These are phyloP conservation scores for Physella acuta DNA, from an alignment of 1,140 invertebrate genomes.

Conservation along the genomic window DNA sequence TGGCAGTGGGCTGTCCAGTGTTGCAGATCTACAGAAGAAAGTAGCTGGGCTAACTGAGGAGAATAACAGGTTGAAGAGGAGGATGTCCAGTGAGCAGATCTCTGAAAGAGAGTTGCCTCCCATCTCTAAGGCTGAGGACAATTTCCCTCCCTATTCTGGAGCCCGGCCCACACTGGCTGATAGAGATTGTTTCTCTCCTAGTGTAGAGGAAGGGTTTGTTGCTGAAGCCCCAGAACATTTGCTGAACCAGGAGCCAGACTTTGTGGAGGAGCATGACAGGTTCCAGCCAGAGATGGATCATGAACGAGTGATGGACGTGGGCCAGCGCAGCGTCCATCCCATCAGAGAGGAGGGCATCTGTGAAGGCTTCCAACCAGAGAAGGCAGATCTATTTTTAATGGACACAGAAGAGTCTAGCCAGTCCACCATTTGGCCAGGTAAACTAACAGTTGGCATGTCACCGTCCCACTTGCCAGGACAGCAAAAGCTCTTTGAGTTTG, in stretches of 20 bases:
- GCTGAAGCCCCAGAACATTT: conserved; percentile 1
- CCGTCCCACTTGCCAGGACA: conserved; percentile 4
- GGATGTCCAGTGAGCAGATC: background rate
- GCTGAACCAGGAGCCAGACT: conserved; percentile 8
- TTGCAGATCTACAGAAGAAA: conserved; percentile 3
- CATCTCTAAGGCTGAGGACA: background rate
- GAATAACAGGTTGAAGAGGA: background rate
- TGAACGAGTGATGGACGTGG: background rate
- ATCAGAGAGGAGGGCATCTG: conserved; percentile 9
- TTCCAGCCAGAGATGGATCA: conserved; percentile 19
- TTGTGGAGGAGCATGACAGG: conserved; percentile 20
- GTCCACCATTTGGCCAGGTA: conserved; percentile 1
- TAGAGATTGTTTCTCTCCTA: conserved; percentile 7
- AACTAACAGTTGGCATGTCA: conserved; percentile 19
- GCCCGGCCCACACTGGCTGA: background rate
- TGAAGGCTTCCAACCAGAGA: conserved; percentile 24
- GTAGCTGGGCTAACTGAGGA: background rate
- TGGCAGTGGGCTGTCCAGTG: background rate
- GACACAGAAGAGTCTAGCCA: conserved; percentile 8
- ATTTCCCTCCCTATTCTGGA: background rate
- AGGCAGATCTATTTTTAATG: conserved; percentile 9
- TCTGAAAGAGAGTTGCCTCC: background rate
- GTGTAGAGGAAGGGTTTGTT: conserved; percentile 14
- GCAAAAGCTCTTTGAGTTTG: conserved; percentile 1
- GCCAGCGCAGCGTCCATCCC: conserved; percentile 7